Evolutionary conservation across 2,113 vertebrate species (phyloP).

Genomic region (Orycteropus afer): DNA sequence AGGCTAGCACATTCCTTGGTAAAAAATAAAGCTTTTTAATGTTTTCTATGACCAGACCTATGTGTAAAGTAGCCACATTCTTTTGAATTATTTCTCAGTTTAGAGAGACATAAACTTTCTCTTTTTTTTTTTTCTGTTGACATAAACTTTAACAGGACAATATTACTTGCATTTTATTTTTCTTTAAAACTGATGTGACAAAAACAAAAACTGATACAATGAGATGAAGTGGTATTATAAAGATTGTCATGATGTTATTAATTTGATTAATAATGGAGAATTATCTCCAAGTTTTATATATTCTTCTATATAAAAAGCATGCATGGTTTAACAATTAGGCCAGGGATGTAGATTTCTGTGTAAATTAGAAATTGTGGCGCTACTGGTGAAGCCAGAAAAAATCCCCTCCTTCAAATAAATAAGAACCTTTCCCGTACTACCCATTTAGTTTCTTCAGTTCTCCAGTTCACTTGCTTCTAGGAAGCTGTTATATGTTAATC

Average conservation of each 20-base stretch:
- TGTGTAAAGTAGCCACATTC: constrained; percentile 49
- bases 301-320: not conserved
- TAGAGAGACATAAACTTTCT: constrained; percentile 2
- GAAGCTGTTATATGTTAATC: not conserved
- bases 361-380: not conserved
- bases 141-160: not conserved
- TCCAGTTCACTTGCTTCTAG: constrained; percentile 18
- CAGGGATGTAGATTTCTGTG: not conserved
- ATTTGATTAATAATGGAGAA: not conserved
- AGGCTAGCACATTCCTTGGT: not conserved
- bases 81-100: constrained; percentile 47
- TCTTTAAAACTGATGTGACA: constrained; percentile 15
- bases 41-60: constrained; percentile 14
- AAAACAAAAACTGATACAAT: no score
- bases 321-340: not conserved
- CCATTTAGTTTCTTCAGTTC: constrained; percentile 27
- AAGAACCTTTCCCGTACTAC: not conserved
- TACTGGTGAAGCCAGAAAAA: constrained; percentile 9
- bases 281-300: constrained; percentile 22
- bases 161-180: constrained; percentile 27
- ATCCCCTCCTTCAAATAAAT: not conserved
- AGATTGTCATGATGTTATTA: not conserved
- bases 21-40: constrained; percentile 41
- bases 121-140: no score
- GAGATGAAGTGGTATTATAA: not conserved